Conservation (phyloP, 2,888 invertebrate genomes). For the Torymus texanus region DNA sequence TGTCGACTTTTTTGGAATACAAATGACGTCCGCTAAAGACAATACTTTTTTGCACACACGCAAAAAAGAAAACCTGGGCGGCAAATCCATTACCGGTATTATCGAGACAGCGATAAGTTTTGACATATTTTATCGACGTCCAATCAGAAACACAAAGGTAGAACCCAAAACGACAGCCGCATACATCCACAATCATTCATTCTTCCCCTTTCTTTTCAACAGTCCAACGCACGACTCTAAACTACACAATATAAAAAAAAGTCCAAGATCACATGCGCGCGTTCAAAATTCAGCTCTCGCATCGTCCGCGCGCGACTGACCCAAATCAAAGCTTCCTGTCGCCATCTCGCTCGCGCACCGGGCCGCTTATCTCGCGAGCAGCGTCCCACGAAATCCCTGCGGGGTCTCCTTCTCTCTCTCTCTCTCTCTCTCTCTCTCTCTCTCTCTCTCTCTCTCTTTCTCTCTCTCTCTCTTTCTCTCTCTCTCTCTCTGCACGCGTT, state of each 20-base stretch:
- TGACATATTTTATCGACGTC: background rate
- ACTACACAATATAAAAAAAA: no score
- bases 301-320: slow-evolving; percentile 16
- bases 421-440: background rate
- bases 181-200: no score
- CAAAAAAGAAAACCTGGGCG: no score
- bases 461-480: slow-evolving; percentile 8
- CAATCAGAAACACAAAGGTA: background rate
- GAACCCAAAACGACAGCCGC: background rate
- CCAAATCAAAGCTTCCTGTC: slow-evolving; percentile 51
- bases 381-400: slow-evolving; percentile 25
- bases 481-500: slow-evolving; percentile 13
- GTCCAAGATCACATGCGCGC: no score
- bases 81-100: no score
- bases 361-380: background rate
- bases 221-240: no score
- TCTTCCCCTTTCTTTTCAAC: no score
- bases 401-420: slow-evolving; percentile 16
- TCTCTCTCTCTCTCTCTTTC: background rate
- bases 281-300: no score
- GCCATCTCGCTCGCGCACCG: background rate
- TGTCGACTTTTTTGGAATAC: no score
- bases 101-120: background rate
- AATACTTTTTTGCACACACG: no score
- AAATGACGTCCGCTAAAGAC: no score